Percentiles rank a stretch among this genome's conserved stretches.
Evolutionary conservation across 2,113 vertebrate species (phyloP).

Genomic region (Lepus timidus): DNA sequence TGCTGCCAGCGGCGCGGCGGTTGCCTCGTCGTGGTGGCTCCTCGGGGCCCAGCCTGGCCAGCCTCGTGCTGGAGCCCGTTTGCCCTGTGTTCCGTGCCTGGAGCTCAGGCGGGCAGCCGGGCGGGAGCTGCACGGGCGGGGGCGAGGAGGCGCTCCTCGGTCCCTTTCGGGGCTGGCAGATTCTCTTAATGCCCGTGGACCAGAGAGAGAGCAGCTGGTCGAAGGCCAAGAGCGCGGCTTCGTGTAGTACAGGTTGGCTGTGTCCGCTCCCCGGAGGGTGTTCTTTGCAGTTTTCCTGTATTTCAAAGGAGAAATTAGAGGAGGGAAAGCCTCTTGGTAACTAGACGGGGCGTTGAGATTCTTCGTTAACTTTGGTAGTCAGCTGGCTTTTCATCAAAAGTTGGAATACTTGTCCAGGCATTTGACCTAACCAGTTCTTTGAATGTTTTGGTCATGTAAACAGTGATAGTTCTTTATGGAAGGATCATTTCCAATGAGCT

Average conservation of each 20-base stretch:
- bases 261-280: neutral
- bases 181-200: neutral
- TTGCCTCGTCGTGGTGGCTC: neutral
- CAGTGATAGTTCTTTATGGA: neutral
- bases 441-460: neutral
- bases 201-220: neutral
- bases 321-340: neutral
- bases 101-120: too few relatives aligned
- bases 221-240: neutral
- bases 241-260: neutral
- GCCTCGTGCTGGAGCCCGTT: neutral
- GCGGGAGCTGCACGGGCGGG: neutral
- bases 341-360: neutral
- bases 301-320: conserved; percentile 38
- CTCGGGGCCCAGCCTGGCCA: neutral
- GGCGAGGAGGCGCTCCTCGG: neutral
- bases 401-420: neutral
- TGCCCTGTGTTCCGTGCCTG: too few relatives aligned
- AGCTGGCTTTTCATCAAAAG: neutral
- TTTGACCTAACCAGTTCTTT: conserved; percentile 12
- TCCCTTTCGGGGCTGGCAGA: neutral
- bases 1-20: neutral
- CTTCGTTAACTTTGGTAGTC: neutral
- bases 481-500: neutral
- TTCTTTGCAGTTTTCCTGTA: neutral